Percentiles rank a stretch among this genome's conserved stretches.
Evolutionary conservation across 2,797 vertebrate genomes (phyloP).

Genomic region (Ptychobarbus kaznakovi): DNA sequence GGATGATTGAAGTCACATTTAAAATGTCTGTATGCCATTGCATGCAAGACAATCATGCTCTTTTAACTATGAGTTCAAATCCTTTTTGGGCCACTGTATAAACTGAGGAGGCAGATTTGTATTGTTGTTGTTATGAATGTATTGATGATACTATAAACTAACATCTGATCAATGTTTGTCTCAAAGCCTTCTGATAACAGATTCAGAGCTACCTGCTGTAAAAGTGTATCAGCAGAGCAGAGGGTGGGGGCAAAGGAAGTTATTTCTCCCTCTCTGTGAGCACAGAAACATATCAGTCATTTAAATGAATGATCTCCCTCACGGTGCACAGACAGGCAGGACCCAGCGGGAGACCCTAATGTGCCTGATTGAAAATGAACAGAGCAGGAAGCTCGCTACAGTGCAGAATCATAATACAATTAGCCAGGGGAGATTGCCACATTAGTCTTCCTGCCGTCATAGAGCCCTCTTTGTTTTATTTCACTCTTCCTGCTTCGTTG

Average conservation of each 20-base stretch:
- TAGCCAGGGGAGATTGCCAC: slow-evolving; percentile 68
- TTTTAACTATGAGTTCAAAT: not conserved
- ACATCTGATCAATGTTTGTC: not conserved
- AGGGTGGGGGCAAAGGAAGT: slow-evolving; percentile 32
- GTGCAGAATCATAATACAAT: slow-evolving; percentile 72
- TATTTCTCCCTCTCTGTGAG: slow-evolving; percentile 27
- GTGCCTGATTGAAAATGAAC: slow-evolving; percentile 70
- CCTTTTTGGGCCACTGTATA: not conserved
- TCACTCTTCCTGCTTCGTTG: slow-evolving; percentile 28
- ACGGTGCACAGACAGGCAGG: slow-evolving; percentile 57
- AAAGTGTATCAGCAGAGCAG: slow-evolving; percentile 31
- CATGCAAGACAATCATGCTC: not conserved
- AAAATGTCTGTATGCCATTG: not conserved
- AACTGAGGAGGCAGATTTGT: not conserved
- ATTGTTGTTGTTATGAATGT: not conserved
- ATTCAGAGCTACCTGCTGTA: slow-evolving; percentile 29
- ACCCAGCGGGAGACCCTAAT: slow-evolving; percentile 67
- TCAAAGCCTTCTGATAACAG: not conserved
- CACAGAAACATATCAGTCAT: slow-evolving; percentile 68
- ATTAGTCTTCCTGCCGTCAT: slow-evolving; percentile 69
- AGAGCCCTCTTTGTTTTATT: slow-evolving; percentile 52
- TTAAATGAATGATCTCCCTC: slow-evolving; percentile 66
- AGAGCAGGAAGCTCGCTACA: slow-evolving; percentile 68
- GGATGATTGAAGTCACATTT: not conserved
- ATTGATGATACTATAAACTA: not conserved